Evolutionary conservation across 2,888 invertebrate species (phyloP).

Genomic region (Leucophenga montana): DNA sequence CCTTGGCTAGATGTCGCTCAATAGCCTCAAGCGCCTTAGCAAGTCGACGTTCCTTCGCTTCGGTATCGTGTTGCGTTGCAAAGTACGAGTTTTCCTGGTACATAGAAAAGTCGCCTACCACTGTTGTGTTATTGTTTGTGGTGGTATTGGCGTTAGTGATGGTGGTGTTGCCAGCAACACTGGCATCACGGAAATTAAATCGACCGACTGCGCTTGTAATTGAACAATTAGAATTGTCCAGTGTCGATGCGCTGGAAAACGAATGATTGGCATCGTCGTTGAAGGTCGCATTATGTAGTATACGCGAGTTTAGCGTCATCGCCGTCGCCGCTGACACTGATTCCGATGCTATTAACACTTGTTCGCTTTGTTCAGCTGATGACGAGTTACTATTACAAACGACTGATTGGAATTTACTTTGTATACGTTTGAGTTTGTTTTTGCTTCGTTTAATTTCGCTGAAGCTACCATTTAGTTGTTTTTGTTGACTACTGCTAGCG

Average conservation of each 20-base stretch:
- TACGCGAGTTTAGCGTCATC: constrained; percentile 31
- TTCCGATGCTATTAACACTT: constrained; percentile 16
- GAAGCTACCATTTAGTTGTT: constrained; percentile 31
- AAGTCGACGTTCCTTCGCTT: constrained; percentile 69
- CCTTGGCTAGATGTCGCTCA: constrained; percentile 68
- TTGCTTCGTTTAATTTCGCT: constrained; percentile 53
- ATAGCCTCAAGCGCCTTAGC: constrained; percentile 71
- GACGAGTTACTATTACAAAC: constrained; percentile 68
- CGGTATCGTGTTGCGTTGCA: constrained; percentile 71
- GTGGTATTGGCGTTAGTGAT: constrained; percentile 48
- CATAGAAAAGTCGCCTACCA: constrained; percentile 69
- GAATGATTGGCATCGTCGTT: constrained; percentile 70
- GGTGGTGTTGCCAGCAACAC: constrained; percentile 39
- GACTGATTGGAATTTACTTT: constrained; percentile 55
- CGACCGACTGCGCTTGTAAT: constrained; percentile 67
- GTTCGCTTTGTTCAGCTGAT: constrained; percentile 51
- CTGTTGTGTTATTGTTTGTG: constrained; percentile 40
- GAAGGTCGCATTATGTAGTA: constrained; percentile 63
- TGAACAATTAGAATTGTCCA: constrained; percentile 70
- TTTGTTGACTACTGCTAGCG: constrained; percentile 28
- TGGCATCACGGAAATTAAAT: constrained; percentile 66
- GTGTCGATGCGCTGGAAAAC: constrained; percentile 66
- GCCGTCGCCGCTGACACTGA: constrained; percentile 40
- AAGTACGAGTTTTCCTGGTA: constrained; percentile 73
- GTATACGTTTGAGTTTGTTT: constrained; percentile 57